Evolutionary conservation across 2,888 invertebrate genomes (phyloP).

Genomic region (Megamerina dolium): DNA sequence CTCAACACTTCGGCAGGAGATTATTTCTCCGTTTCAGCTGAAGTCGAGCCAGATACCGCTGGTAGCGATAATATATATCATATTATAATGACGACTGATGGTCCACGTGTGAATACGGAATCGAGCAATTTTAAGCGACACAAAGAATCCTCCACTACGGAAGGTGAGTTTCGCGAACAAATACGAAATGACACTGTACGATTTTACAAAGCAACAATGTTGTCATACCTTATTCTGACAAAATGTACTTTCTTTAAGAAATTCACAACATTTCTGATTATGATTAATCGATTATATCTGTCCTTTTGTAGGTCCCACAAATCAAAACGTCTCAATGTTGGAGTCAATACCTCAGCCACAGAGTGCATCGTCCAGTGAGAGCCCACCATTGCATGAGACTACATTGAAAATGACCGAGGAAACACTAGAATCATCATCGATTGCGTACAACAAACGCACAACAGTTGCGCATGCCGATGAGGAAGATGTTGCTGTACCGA

Average conservation of each 20-base stretch:
- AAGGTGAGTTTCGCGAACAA: constrained; percentile 20
- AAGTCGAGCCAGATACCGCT: constrained; percentile 39
- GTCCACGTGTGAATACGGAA: constrained; percentile 24
- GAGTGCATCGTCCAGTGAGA: too few relatives aligned
- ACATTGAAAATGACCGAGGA: too few relatives aligned
- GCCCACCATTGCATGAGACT: too few relatives aligned
- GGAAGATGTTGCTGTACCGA: constrained; percentile 35
- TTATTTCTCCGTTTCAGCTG: constrained; percentile 18
- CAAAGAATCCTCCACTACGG: constrained; percentile 15
- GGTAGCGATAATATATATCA: constrained; percentile 42
- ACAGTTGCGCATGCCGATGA: constrained; percentile 34
- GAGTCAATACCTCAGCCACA: too few relatives aligned
- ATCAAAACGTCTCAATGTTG: too few relatives aligned
- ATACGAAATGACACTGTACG: too few relatives aligned
- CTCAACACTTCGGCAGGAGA: neutral
- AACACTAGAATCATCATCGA: constrained; percentile 9
- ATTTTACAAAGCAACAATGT: too few relatives aligned
- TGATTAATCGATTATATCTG: too few relatives aligned
- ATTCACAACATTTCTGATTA: too few relatives aligned
- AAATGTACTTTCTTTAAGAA: too few relatives aligned
- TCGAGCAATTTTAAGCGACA: constrained; percentile 18
- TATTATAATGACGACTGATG: constrained; percentile 39
- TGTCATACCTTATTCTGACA: too few relatives aligned
- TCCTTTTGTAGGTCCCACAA: too few relatives aligned
- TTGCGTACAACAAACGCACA: constrained; percentile 5